Evolutionary conservation across 2,113 vertebrate genomes (phyloP).

Genomic region (Pimephales promelas): DNA sequence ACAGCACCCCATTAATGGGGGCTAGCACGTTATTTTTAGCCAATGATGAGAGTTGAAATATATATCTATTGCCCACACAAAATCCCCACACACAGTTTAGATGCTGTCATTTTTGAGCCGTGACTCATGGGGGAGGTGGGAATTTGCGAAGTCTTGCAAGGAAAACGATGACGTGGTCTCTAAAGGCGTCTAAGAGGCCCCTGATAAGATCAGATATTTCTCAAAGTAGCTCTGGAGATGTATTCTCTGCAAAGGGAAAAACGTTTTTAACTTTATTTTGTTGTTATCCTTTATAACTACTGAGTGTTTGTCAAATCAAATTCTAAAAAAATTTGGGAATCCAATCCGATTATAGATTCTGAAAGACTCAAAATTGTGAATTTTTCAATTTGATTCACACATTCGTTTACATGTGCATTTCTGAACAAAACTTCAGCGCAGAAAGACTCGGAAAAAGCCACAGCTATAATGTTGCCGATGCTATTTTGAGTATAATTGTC

Average conservation of each 20-base stretch:
- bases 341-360: too few species aligned
- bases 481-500: too few species aligned
- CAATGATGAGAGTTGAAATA: conserved; percentile 65
- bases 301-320: too few species aligned
- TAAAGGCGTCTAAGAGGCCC: conserved; percentile 22
- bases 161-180: conserved; percentile 25
- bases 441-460: too few species aligned
- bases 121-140: conserved; percentile 37
- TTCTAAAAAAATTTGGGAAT: too few species aligned
- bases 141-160: conserved; percentile 27
- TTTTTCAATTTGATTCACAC: too few species aligned
- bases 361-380: too few species aligned
- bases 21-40: conserved; percentile 70
- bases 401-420: too few species aligned
- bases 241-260: neutral
- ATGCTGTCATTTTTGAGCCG: conserved; percentile 43
- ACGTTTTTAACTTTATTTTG: too few species aligned
- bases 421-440: too few species aligned
- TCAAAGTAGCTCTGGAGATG: conserved; percentile 23
- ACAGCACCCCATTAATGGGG: conserved; percentile 63
- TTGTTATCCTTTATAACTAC: too few species aligned
- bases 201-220: conserved; percentile 26
- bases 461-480: too few species aligned
- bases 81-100: conserved; percentile 59
- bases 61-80: conserved; percentile 61